phyloP scores from a whole-genome alignment of 2,888 invertebrate species.

The Pasiphila rectangulata region DNA sequence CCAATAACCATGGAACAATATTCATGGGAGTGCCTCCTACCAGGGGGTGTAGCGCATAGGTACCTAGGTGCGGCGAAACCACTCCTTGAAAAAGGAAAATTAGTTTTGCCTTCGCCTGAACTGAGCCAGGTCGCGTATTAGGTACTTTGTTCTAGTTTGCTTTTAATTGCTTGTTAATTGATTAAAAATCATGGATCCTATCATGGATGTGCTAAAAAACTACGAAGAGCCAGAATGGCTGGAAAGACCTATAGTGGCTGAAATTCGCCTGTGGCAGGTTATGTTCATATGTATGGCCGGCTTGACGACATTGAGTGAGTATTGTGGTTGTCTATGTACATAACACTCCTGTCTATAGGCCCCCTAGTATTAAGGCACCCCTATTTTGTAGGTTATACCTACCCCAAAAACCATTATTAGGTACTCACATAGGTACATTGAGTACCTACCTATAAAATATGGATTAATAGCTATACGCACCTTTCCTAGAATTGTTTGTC shows the following conservation, averaged over 20 bases:
- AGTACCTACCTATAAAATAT: too few species aligned
- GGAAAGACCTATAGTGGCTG: conserved; percentile 84
- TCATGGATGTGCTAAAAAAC: conserved; percentile 69
- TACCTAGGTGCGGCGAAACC: conserved; percentile 64
- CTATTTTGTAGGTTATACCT: not conserved
- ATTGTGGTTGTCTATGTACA: too few species aligned
- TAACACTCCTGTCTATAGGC: not conserved
- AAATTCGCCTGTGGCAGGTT: conserved; percentile 90
- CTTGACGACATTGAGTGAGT: conserved; percentile 83
- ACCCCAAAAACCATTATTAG: not conserved
- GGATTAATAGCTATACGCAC: too few species aligned
- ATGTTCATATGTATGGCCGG: conserved; percentile 86
- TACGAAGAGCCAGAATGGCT: conserved; percentile 85
- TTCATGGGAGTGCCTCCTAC: conserved; percentile 36
- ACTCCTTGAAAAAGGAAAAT: conserved; percentile 70
- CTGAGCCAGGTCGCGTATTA: conserved; percentile 43
- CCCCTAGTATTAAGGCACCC: too few species aligned
- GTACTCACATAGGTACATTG: too few species aligned
- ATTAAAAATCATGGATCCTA: conserved; percentile 53
- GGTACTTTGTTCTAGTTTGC: conserved; percentile 3
- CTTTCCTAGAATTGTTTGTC: too few species aligned
- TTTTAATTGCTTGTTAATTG: conserved; percentile 1
- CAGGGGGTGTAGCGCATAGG: conserved; percentile 25
- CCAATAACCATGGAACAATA: conserved; percentile 4
- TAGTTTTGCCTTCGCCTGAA: conserved; percentile 56